Percentiles rank a stretch among this genome's conserved stretches.
Evolutionary conservation across 2,113 vertebrate genomes (phyloP).

Genomic region (Eolophus roseicapilla): DNA sequence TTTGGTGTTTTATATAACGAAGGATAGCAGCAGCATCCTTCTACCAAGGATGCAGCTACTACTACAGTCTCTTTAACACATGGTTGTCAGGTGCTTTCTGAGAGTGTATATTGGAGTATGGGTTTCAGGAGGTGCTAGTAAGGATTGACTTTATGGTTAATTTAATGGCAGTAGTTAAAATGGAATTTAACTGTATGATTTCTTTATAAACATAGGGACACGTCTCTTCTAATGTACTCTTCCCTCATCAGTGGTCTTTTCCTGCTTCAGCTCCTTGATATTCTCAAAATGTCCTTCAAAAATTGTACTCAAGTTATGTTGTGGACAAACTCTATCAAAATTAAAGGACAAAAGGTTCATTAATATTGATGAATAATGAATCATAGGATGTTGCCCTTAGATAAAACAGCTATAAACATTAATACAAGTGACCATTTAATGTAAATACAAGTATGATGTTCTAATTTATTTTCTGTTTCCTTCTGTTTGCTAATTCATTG

Average conservation of each 20-base stretch:
- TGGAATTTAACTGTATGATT: not conserved
- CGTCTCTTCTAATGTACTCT: not conserved
- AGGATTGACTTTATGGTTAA: not conserved
- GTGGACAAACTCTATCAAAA: not conserved
- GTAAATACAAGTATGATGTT: slow-evolving; percentile 14
- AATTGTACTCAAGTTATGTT: not conserved
- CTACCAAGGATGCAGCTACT: not conserved
- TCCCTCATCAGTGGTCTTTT: not conserved
- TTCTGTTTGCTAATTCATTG: slow-evolving; percentile 46
- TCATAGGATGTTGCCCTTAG: not conserved
- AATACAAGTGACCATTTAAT: slow-evolving; percentile 18
- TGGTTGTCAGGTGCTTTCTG: not conserved
- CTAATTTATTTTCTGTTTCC: slow-evolving; percentile 44
- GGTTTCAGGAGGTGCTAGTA: not conserved
- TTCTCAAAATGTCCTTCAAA: not conserved
- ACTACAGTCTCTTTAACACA: not conserved
- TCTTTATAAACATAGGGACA: not conserved
- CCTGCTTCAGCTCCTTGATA: not conserved
- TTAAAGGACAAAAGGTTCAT: not conserved
- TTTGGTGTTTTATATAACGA: not conserved
- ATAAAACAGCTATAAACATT: slow-evolving; percentile 6
- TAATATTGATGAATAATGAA: slow-evolving; percentile 23
- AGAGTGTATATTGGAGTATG: not conserved
- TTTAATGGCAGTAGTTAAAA: not conserved
- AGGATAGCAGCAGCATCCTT: not conserved